Base-by-base conservation (phyloP, 1,140 invertebrate species). In the Ooceraea biroi region DNA sequence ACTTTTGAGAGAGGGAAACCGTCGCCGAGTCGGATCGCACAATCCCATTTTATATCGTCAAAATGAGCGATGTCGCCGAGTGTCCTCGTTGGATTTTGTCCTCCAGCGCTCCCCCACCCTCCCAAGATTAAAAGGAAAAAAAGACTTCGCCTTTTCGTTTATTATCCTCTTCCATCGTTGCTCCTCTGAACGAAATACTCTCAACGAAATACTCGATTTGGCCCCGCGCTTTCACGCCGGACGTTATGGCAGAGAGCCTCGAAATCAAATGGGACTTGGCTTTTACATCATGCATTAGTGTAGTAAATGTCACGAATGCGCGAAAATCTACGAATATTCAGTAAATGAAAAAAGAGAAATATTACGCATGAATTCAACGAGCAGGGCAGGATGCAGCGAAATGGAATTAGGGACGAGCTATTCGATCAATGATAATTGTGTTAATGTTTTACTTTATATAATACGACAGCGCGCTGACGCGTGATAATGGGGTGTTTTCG, bases 1-100 rank as follows among this genome's bases (percentile, higher is more conserved):
- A 55, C 46, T 66, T 77, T 5, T 41, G 14, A 52, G 44, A 60
- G 60, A 83, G 63, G 41, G 48, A 65, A 60, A 55, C 27, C 46
- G 27, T 55, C 61, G 68, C n/a, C 55, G 60, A 72, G 41, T 63
- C 55, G 22, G 17, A 63, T 46, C 52, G 61, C 46, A 69, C 85
- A 73, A 88, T 88, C 44, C 80, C 52, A 63, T 88, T 86, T 88
- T 74, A 71, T 74, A 73, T 86, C 73, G 73, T 65, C 72, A 61
- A 78, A 87, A 88, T 50, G 58, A 77, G 66, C 46, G 63, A 86
- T 52, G 61, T 60, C 30, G 57, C 58, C 19, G 48, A 48, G 17
- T 52, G 22, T 72, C 46, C 36, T 63, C 63, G 50, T 83, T 44
- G 27, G 57, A 74, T 76, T 63, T 63, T 71, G 52, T 74, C 14